Evolutionary conservation across 2,113 vertebrate genomes (phyloP), one percentile per base, ranked within the genome.

Genomic region (Nematolebias whitei): DNA sequence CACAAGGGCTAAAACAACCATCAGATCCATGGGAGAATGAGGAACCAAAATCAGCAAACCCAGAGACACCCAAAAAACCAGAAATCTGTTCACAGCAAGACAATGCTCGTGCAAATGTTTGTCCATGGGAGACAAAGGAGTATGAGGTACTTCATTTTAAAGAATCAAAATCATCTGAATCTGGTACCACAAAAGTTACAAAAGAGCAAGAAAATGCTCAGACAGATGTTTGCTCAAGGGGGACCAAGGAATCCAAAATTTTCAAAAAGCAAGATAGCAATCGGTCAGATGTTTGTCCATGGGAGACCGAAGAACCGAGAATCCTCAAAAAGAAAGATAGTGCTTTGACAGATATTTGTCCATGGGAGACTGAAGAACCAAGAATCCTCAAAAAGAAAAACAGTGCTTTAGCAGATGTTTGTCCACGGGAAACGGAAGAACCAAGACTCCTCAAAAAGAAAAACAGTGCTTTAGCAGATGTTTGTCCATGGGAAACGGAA

Each of bases 141-240:
- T 0, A 14, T 18, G 26, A 18, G 15, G 8, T 26, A 41, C 40
- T 41, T 41, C 12, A 41, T 12, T 12, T 48, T 12, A 64, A 66
- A 1, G 63, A 79, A 7, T 35, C 78, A 16, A 69, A 79, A 20
- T 9, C 44, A 13, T 15, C 40, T 41, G 15, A 41, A 14, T 3
- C 13, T 41, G 12, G 13, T 13, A 41, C 40, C 40, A 41, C 40
- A 15, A 13, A 41, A 3, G 18, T 19, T 26, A 23, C 58, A 0
- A 14, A 60, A 54, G 70, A 78, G 20, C 53, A 71, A 35, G 74
- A 80, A 3, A 80, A 64, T 0, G 0, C 18, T 22, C 18, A 5
- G 8, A 15, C 29, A 0, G 19, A 76, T 45, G 70, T 90, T 39
- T 92, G 88, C 70, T 87, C 87, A 0, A 87, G 88, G 87, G 88